Conservation (phyloP, 2,113 vertebrate species). For the Chionodraco myersi region DNA sequence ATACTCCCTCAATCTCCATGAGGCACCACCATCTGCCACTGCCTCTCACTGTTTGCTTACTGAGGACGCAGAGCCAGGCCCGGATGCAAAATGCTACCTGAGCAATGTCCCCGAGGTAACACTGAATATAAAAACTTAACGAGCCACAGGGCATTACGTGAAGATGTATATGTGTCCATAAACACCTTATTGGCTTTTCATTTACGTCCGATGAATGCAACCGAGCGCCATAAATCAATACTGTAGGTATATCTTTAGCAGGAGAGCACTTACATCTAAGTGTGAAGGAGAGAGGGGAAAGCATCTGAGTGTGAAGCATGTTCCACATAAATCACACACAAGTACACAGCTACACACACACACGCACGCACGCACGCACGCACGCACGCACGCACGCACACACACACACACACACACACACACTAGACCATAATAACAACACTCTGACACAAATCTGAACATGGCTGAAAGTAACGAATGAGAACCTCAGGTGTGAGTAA, state of each 20-base stretch:
- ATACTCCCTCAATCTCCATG: conserved; percentile 11
- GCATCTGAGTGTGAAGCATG: conserved; percentile 27
- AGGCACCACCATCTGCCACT: conserved; percentile 38
- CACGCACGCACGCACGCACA: not conserved
- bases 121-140: conserved; percentile 58
- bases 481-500: conserved; percentile 34
- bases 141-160: conserved; percentile 46
- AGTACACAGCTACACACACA: no score
- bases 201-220: conserved; percentile 50
- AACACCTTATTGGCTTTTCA: conserved; percentile 72
- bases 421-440: not conserved
- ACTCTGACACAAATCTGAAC: conserved; percentile 22
- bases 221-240: conserved; percentile 42
- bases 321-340: conserved; percentile 32
- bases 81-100: conserved; percentile 57
- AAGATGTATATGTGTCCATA: conserved; percentile 61
- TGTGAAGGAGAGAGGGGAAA: conserved; percentile 24
- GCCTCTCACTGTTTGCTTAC: conserved; percentile 57
- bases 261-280: conserved; percentile 14
- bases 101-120: conserved; percentile 45
- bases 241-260: conserved; percentile 24
- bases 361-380: not conserved
- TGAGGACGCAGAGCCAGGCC: conserved; percentile 33
- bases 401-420: not conserved
- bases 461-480: conserved; percentile 26